A percentile compares a stretch with the other conserved stretches of the same genome.
Evolutionary conservation across 2,797 vertebrate species (phyloP).

Genomic region (Pitangus sulphuratus): DNA sequence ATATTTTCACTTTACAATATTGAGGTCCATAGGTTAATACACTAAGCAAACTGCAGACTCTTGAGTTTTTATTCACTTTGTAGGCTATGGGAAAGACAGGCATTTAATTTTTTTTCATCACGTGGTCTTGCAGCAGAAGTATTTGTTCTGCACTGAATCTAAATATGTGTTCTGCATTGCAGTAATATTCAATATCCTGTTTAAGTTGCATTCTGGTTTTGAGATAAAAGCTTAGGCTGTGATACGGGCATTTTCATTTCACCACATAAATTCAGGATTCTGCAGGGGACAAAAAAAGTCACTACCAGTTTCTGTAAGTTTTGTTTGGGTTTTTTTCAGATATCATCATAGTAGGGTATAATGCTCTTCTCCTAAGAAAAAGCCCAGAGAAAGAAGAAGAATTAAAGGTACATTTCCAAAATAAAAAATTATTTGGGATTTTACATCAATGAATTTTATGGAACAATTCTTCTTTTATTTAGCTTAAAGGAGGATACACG

Average conservation of each 20-base stretch:
- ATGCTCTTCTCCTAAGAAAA: not conserved
- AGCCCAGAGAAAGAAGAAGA: slow-evolving; percentile 15
- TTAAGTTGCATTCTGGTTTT: not conserved
- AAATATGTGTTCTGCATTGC: slow-evolving; percentile 29
- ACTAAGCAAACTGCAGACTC: slow-evolving; percentile 33
- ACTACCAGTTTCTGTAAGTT: not conserved
- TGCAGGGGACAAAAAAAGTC: not conserved
- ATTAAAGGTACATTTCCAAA: slow-evolving; percentile 44
- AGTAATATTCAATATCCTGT: not conserved
- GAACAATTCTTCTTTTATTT: slow-evolving; percentile 46
- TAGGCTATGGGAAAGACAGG: not conserved
- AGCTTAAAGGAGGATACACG: slow-evolving; percentile 39
- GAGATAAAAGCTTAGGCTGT: not conserved
- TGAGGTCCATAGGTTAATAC: slow-evolving; percentile 44
- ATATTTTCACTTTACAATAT: slow-evolving; percentile 54
- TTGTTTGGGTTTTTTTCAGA: not conserved
- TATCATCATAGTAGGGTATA: not conserved
- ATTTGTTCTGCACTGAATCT: slow-evolving; percentile 5
- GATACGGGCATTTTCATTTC: not conserved
- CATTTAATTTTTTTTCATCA: slow-evolving; percentile 13
- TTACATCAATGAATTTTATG: not conserved
- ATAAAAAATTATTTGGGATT: not conserved
- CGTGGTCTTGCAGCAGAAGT: not conserved
- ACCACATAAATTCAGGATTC: not conserved
- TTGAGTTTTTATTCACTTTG: not conserved